phyloP scores from a whole-genome alignment of 2,797 vertebrate species.

The Avahi laniger region DNA sequence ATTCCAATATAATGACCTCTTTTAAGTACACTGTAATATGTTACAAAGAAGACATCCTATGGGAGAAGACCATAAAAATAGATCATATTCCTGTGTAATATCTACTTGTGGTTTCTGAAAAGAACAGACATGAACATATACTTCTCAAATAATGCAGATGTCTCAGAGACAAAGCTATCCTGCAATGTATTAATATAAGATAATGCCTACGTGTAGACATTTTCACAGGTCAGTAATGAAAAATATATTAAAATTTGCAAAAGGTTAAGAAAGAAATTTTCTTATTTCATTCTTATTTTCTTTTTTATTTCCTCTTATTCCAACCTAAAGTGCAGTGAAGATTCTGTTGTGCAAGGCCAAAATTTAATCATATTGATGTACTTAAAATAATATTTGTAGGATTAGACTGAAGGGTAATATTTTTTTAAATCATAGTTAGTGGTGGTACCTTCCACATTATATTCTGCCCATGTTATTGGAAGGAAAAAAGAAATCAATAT shows the following conservation, averaged over 20 bases:
- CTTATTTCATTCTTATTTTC: background rate
- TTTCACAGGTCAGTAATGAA: slow-evolving; percentile 57
- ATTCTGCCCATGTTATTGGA: background rate
- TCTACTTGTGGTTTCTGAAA: slow-evolving; percentile 64
- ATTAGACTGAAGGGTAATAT: background rate
- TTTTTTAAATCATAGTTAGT: background rate
- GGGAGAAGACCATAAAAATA: slow-evolving; percentile 69
- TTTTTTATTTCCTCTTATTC: background rate
- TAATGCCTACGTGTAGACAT: background rate
- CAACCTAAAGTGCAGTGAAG: background rate
- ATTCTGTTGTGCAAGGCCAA: background rate
- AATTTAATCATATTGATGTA: background rate
- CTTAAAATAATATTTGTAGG: background rate
- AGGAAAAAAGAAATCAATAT: slow-evolving; percentile 32
- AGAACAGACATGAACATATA: slow-evolving; percentile 14
- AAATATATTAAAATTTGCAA: slow-evolving; percentile 22
- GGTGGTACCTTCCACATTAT: background rate
- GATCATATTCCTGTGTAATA: slow-evolving; percentile 68
- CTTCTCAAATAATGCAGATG: slow-evolving; percentile 39
- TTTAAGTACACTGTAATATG: slow-evolving; percentile 59
- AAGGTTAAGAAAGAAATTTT: background rate
- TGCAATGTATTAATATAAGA: background rate
- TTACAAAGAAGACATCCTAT: slow-evolving; percentile 46
- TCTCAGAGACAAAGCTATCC: slow-evolving; percentile 44
- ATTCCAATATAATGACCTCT: slow-evolving; percentile 56